These are phyloP conservation scores for Acleris cristana DNA, from an alignment of 2,888 invertebrate species.

Conservation along the genomic window DNA sequence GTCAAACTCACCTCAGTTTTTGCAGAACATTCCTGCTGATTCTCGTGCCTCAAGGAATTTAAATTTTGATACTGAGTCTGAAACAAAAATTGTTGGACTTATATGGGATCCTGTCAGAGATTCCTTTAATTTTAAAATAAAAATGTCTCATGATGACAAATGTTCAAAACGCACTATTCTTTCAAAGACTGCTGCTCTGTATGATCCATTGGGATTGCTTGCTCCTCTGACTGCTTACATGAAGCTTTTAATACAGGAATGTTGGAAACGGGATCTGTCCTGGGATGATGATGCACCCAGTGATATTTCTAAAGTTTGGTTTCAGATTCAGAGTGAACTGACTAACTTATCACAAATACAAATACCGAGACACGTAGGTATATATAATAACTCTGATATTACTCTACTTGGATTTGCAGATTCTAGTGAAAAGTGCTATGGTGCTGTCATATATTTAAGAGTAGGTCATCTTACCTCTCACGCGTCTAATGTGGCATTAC, in stretches of 20 bases:
- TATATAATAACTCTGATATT: not conserved
- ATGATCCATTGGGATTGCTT: constrained; percentile 9
- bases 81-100: constrained; percentile 18
- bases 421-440: constrained; percentile 22
- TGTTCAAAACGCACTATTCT: constrained; percentile 24
- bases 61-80: constrained; percentile 20
- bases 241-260: constrained; percentile 19
- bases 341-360: not conserved
- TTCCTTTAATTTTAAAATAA: constrained; percentile 13
- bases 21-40: constrained; percentile 12
- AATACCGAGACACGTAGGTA: constrained; percentile 3
- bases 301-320: not conserved
- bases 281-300: constrained; percentile 24
- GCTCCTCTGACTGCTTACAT: constrained; percentile 10
- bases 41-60: constrained; percentile 1
- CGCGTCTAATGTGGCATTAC: not conserved
- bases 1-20: constrained; percentile 12
- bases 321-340: not conserved
- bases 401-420: constrained; percentile 13
- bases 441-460: constrained; percentile 7
- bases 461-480: no score
- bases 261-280: constrained; percentile 14
- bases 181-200: constrained; percentile 12
- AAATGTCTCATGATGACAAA: not conserved
- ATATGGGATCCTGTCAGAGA: constrained; percentile 13